phyloP scores from a whole-genome alignment of 2,113 vertebrate genomes.

The Aleadryas rufinucha region DNA sequence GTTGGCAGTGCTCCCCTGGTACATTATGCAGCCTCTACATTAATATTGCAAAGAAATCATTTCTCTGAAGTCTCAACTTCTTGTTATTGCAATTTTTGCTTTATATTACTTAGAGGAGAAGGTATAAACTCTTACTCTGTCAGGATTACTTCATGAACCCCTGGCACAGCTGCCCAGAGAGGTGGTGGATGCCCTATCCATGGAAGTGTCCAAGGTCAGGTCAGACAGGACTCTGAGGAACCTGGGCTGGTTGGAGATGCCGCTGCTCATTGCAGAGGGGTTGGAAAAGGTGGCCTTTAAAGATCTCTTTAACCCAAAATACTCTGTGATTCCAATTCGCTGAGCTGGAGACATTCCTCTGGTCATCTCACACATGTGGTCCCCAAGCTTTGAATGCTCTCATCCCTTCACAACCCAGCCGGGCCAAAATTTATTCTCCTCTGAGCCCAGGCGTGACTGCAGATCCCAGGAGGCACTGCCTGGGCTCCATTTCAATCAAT shows the following conservation, averaged over 20 bases:
- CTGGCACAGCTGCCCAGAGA: not conserved
- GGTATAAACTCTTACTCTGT: accelerated
- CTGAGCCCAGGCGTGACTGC: not conserved
- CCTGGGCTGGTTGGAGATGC: accelerated
- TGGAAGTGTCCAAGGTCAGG: not conserved
- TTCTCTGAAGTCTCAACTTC: not conserved
- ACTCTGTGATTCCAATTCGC: not conserved
- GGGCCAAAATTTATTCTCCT: not conserved
- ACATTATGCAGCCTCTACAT: not conserved
- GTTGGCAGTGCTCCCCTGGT: not conserved
- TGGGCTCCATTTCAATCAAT: not conserved
- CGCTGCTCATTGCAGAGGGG: not conserved
- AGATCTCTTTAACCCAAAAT: not conserved
- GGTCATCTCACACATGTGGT: accelerated
- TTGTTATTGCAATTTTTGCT: not conserved
- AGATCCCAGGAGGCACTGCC: not conserved
- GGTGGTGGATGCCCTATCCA: not conserved
- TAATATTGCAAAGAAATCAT: not conserved
- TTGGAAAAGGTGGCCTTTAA: too few species aligned
- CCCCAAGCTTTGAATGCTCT: not conserved
- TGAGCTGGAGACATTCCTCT: not conserved
- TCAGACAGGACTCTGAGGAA: not conserved
- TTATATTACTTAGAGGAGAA: not conserved
- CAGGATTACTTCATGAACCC: not conserved
- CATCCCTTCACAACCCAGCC: not conserved